Conservation (phyloP, 2,797 vertebrate genomes). For the Myiotriccus ornatus region DNA sequence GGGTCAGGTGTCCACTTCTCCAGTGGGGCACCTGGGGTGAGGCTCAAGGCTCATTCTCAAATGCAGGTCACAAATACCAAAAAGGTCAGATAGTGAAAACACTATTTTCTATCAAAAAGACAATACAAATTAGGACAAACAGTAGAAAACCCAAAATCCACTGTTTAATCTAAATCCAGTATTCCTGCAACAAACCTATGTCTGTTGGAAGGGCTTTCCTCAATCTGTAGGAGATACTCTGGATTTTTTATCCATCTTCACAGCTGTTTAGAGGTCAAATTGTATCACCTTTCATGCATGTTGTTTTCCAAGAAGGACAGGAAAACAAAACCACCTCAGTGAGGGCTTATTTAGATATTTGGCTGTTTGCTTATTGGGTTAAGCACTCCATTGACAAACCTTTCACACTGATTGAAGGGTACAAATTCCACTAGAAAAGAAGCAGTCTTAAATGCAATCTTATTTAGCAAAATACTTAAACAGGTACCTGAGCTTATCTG, state of each 20-base stretch:
- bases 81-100: neutral
- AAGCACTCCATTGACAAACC: neutral
- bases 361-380: neutral
- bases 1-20: neutral
- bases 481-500: neutral
- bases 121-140: neutral
- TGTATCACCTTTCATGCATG: neutral
- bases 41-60: neutral
- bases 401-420: neutral
- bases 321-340: neutral
- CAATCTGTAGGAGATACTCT: neutral
- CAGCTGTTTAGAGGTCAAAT: neutral
- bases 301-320: neutral
- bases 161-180: neutral
- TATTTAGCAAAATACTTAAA: neutral
- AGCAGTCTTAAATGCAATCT: neutral
- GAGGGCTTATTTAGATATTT: neutral
- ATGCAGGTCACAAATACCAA: neutral
- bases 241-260: neutral
- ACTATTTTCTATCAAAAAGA: neutral
- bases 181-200: neutral
- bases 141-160: neutral
- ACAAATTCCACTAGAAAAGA: slow-evolving; percentile 4
- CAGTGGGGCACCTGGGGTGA: neutral
- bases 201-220: neutral